A percentile compares a stretch with the other conserved stretches of the same genome.
These are phyloP conservation scores for Cirrhinus molitorella DNA, from an alignment of 2,797 vertebrate species.

Conservation along the genomic window DNA sequence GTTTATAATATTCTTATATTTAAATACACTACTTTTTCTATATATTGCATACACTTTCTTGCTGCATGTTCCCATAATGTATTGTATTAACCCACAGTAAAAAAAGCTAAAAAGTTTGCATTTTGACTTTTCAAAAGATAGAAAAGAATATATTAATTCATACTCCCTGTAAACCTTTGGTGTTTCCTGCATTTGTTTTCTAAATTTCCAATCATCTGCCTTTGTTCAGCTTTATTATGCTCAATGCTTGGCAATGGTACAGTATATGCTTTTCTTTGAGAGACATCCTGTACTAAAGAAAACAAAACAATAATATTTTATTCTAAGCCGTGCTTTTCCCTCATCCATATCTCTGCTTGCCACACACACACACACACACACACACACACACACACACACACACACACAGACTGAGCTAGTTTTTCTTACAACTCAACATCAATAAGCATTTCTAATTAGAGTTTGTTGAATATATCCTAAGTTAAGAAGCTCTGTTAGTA, in stretches of 20 bases:
- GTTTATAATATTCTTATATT: no score
- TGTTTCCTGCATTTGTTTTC: background rate
- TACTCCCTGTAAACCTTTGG: constrained; percentile 5
- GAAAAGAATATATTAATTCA: constrained; percentile 23
- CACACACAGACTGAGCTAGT: no score
- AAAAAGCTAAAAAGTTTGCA: no score
- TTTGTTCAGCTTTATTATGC: constrained; percentile 13
- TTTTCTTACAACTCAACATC: constrained; percentile 18
- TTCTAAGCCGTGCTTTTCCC: background rate
- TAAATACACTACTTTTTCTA: no score
- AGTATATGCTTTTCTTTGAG: background rate
- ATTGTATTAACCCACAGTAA: no score
- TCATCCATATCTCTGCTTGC: background rate
- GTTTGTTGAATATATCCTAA: background rate
- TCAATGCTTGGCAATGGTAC: background rate
- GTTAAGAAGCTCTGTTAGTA: constrained; percentile 9
- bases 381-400: no score
- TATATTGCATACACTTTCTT: no score
- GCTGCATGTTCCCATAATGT: no score
- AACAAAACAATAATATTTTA: constrained; percentile 12
- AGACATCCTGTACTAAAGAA: background rate
- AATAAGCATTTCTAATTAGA: constrained; percentile 12
- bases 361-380: background rate
- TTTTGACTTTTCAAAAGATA: constrained; percentile 1
- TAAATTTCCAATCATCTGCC: constrained; percentile 16